phyloP scores from a whole-genome alignment of 1,140 invertebrate genomes.

The Laupala kohalensis region DNA sequence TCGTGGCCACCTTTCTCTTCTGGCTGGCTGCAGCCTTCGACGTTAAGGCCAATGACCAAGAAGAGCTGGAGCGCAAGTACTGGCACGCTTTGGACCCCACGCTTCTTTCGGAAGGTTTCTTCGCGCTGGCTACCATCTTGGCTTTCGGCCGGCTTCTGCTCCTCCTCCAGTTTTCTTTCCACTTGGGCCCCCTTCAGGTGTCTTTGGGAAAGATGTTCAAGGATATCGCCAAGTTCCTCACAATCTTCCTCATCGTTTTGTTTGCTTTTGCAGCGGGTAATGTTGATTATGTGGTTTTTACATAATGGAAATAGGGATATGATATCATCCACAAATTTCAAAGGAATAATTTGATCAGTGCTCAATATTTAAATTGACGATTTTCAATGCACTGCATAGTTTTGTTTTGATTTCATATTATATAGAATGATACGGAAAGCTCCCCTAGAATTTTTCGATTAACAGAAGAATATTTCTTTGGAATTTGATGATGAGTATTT shows the following conservation, averaged over 20 bases:
- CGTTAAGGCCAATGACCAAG: slow-evolving; percentile 26
- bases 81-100: slow-evolving; percentile 58
- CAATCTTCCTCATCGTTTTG: neutral
- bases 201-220: neutral
- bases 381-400: no score
- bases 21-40: slow-evolving; percentile 35
- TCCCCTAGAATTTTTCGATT: no score
- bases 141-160: slow-evolving; percentile 43
- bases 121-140: slow-evolving; percentile 58
- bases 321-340: no score
- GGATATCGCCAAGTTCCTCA: neutral
- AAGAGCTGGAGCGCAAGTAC: slow-evolving; percentile 42
- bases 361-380: no score
- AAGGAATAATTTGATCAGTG: no score
- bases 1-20: slow-evolving; percentile 33
- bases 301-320: no score
- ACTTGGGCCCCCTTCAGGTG: slow-evolving; percentile 44
- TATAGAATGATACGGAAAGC: no score
- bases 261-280: neutral
- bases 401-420: no score
- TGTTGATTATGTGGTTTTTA: no score
- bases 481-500: no score
- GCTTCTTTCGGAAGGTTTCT: slow-evolving; percentile 55
- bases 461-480: no score
- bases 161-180: slow-evolving; percentile 39